Percentiles rank a stretch among this genome's conserved stretches.
Conservation (phyloP, 2,797 vertebrate species). For the Esox masquinongy region DNA sequence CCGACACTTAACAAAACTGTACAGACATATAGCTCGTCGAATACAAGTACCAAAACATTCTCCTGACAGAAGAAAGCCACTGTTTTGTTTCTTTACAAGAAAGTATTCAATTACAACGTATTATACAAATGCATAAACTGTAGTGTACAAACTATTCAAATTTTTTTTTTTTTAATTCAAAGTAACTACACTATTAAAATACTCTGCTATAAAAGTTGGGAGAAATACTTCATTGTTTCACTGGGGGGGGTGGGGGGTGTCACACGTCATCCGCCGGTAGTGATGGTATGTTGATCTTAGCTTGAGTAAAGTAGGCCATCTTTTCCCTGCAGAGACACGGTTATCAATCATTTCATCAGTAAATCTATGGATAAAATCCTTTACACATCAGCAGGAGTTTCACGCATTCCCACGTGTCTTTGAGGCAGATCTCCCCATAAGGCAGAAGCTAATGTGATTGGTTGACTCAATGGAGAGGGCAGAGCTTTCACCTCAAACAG, state of each 20-base stretch:
- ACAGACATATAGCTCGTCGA: conserved; percentile 57
- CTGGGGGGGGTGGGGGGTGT: conserved; percentile 28
- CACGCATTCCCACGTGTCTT: too few species aligned
- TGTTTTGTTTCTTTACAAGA: background rate
- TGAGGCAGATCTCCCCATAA: too few species aligned
- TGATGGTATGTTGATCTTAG: conserved; percentile 81
- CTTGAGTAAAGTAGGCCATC: conserved; percentile 84
- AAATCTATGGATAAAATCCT: background rate
- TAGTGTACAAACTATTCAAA: conserved; percentile 32
- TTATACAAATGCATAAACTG: conserved; percentile 66
- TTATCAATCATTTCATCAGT: background rate
- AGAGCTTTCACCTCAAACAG: too few species aligned
- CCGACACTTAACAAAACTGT: conserved; percentile 56
- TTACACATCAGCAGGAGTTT: background rate
- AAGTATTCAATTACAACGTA: conserved; percentile 56
- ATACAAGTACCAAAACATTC: conserved; percentile 56
- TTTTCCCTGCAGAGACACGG: conserved; percentile 72
- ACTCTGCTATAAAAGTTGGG: conserved; percentile 59
- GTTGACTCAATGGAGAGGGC: too few species aligned
- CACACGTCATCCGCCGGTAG: conserved; percentile 83
- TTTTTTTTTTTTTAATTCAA: conserved; percentile 34
- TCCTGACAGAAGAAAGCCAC: conserved; percentile 31
- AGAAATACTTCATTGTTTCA: conserved; percentile 44
- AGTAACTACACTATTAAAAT: conserved; percentile 55
- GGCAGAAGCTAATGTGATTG: too few species aligned